Base-by-base conservation (phyloP, 2,797 vertebrate species). In the Alectoris magna region DNA sequence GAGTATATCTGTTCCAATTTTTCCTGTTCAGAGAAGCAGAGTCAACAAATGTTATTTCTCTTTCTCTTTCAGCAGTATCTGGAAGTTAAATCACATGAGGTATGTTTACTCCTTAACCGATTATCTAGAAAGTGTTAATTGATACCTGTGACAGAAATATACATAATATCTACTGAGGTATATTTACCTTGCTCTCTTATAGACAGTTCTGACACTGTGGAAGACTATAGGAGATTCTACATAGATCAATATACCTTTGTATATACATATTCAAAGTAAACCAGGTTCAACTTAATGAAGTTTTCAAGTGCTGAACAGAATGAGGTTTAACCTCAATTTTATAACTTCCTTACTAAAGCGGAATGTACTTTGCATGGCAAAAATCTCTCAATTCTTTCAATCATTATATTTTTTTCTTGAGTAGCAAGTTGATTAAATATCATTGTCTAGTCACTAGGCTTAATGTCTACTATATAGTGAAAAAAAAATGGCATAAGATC, bases 61-160 rank as follows among this genome's bases (percentile, higher is more conserved):
- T 78, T 49, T 10, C 22, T 4, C 2, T 64, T 78, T 78, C 16
- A 13, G 16, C 44, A 0, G 1, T 26, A 39, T 64, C 14, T 0
- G 5, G 51, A 74, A 82, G 14, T 41, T 62, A 69, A 73, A 77
- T 24, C 43, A 55, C 3, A 8, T 36, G 22, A 29, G 22, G 31
- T 48, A 38, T 0, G 0, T 43, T 62, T 64, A 44, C 44, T 7
- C 10, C 10, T 62, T 56, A 74, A 39, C 13, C 29, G 9, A 4
- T 49, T 49, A 60, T 21, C 14, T 69, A 55, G 27, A 56, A 56
- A 71, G 14, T 53, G 16, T 62, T 34, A 63, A 3, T 51, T 38
- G 68, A 16, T 36, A 58, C 3, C 21, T 62, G n/a, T n/a, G 7
- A 14, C 2, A 72, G 5, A 11, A 18, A 18, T 62, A 59, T 10